Evolutionary conservation across 2,888 invertebrate species (phyloP).

Genomic region (Chorisops tibialis): DNA sequence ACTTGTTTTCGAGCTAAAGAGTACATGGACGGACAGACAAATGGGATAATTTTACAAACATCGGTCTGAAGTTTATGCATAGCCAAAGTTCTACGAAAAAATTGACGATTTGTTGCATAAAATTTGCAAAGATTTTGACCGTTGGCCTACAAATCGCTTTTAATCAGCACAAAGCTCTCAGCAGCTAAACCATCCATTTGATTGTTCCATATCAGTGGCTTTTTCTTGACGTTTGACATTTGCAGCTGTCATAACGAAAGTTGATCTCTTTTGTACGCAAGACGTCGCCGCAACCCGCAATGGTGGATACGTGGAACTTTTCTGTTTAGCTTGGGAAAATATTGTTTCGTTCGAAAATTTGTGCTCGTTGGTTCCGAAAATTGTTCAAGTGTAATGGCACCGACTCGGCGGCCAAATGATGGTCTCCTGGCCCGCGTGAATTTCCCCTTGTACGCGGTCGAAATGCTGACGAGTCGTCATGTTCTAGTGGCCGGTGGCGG

Average conservation of each 20-base stretch:
- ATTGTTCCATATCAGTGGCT: no score
- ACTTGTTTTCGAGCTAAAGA: no score
- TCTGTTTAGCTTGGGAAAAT: constrained; percentile 20
- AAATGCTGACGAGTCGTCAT: constrained; percentile 87
- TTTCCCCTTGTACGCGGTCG: constrained; percentile 89
- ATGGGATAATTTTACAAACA: no score
- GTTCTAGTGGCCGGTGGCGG: constrained; percentile 96
- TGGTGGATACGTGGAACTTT: constrained; percentile 34
- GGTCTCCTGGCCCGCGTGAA: constrained; percentile 82
- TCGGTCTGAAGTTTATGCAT: no score
- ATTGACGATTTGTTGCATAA: no score
- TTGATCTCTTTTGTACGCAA: constrained; percentile 17
- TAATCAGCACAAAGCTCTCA: no score
- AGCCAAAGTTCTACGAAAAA: no score
- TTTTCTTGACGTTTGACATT: constrained; percentile 1
- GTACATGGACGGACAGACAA: no score
- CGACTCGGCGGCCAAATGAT: constrained; percentile 60
- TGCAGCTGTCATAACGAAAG: constrained; percentile 2
- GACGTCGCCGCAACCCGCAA: constrained; percentile 18
- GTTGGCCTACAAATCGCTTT: no score
- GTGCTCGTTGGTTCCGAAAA: background rate
- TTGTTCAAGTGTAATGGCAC: constrained; percentile 56
- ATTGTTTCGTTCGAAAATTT: background rate
- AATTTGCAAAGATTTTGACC: no score
- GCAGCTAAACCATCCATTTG: no score